These are phyloP conservation scores for Erpobdella octoculata DNA, from an alignment of 2,888 invertebrate genomes.

Conservation along the genomic window DNA sequence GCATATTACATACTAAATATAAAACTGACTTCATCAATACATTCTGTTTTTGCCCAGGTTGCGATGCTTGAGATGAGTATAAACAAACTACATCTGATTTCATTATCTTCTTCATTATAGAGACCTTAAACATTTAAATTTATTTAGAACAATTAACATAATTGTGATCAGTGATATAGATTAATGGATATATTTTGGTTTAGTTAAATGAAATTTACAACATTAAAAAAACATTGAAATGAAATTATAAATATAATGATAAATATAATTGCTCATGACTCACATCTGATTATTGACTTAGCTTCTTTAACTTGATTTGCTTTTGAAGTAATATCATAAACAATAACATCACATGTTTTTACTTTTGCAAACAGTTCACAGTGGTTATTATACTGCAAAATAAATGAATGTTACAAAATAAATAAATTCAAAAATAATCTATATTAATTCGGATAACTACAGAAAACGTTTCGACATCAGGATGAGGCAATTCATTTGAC, in stretches of 20 bases:
- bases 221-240: no score
- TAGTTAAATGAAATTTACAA: not conserved
- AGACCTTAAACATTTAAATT: constrained; percentile 1
- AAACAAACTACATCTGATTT: not conserved
- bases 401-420: not conserved
- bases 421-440: not conserved
- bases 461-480: not conserved
- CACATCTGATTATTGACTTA: not conserved
- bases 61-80: not conserved
- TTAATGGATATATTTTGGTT: not conserved
- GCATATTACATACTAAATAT: no score
- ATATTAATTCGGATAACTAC: not conserved
- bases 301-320: not conserved
- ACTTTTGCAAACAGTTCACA: constrained; percentile 1
- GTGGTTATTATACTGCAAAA: not conserved
- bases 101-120: not conserved
- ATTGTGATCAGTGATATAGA: no score
- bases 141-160: no score
- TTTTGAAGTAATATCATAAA: not conserved
- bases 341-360: not conserved
- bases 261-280: not conserved
- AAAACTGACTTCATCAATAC: not conserved
- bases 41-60: not conserved
- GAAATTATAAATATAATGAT: no score
- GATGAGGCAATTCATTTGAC: not conserved